Evolutionary conservation across 2,113 vertebrate species (phyloP).

Genomic region (Accipiter virgatus): DNA sequence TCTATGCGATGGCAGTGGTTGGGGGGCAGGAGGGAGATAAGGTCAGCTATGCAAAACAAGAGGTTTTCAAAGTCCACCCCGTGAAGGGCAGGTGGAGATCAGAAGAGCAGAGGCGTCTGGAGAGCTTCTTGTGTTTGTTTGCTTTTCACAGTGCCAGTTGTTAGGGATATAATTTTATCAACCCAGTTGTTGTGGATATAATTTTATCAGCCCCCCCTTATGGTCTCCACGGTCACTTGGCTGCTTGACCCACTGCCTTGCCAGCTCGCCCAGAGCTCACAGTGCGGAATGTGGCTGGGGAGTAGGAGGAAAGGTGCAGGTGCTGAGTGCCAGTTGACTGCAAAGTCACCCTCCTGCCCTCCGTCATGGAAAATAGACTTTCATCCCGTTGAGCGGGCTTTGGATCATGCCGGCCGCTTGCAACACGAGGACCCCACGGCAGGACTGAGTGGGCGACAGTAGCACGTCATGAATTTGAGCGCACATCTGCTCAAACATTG

Average conservation of each 20-base stretch:
- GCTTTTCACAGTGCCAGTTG: neutral
- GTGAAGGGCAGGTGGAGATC: neutral
- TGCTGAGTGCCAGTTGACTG: neutral
- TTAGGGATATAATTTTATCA: neutral
- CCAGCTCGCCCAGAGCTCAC: no score
- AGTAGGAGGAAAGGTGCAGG: neutral
- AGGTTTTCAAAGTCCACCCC: neutral
- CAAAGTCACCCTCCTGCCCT: neutral
- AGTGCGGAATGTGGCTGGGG: neutral
- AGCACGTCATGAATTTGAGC: neutral
- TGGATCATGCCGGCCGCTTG: neutral
- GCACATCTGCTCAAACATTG: neutral
- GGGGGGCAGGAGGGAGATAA: neutral
- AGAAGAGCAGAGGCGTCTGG: neutral
- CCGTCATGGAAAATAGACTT: neutral
- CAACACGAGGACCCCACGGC: neutral
- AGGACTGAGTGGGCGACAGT: neutral
- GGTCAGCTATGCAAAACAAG: neutral
- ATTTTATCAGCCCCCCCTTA: neutral
- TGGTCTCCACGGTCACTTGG: neutral
- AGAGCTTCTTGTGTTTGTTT: neutral
- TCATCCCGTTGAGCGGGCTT: neutral
- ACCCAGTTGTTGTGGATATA: neutral
- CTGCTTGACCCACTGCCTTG: neutral
- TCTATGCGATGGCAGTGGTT: neutral